Percentiles rank a stretch among this genome's conserved stretches.
Conservation (phyloP, 1,140 invertebrate genomes). For the Atta texana region DNA sequence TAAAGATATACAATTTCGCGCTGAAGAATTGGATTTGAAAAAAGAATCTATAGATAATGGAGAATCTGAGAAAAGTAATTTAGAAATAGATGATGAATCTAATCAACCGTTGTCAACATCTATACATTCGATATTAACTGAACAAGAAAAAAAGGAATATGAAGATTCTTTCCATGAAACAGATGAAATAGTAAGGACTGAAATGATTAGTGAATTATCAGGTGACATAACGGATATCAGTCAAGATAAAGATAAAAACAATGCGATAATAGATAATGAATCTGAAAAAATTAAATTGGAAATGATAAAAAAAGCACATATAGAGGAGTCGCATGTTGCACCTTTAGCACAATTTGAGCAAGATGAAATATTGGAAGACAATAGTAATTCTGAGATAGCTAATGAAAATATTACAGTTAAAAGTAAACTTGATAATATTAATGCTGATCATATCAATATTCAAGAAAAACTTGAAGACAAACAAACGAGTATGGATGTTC, state of each 20-base stretch:
- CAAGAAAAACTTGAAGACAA: slow-evolving; percentile 5
- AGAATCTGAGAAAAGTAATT: not conserved
- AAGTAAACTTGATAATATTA: not conserved
- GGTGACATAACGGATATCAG: not conserved
- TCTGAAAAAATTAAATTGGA: not conserved
- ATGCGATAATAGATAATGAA: not conserved
- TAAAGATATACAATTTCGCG: slow-evolving; percentile 4
- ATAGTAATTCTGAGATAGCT: not conserved
- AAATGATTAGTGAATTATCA: not conserved
- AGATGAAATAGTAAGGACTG: not conserved
- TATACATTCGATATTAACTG: not conserved
- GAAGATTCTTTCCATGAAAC: slow-evolving; percentile 7
- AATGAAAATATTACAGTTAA: not conserved
- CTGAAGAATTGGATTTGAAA: not conserved
- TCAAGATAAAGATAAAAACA: slow-evolving; percentile 15
- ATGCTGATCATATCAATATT: not conserved
- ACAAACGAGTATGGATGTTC: not conserved
- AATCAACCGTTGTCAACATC: not conserved
- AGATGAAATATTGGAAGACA: slow-evolving; percentile 22
- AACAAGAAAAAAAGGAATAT: slow-evolving; percentile 1
- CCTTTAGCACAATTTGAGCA: slow-evolving; percentile 44
- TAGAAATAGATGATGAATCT: not conserved
- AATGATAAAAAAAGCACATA: not conserved
- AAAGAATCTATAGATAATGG: slow-evolving; percentile 1
- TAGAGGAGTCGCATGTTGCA: not conserved